Base-by-base conservation (phyloP, 2,888 invertebrate species). In the Oligia strigilis region DNA sequence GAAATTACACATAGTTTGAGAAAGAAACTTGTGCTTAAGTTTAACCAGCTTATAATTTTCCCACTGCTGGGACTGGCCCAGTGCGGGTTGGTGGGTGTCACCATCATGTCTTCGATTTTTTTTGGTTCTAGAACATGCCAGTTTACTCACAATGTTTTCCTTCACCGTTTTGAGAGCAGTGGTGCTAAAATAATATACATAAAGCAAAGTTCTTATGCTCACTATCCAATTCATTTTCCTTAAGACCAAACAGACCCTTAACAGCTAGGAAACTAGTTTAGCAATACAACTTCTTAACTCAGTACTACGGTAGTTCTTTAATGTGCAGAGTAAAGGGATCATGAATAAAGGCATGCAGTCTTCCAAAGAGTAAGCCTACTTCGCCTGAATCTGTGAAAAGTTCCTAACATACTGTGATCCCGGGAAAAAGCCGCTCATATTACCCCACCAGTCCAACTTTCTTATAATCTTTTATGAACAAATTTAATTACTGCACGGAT, bases 401-500 rank as follows among this genome's bases (percentile, higher is more conserved):
- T 86, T 86, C n/a, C 67, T 14, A 65, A 83, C 75, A 83, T 62
- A 71, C 73, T 83, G 40, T 62, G 86, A 85, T 86, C 81, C 67
- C 64, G 13, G 52, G 52, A 5, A 83, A 83, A 71, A 83, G 73
- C 64, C 46, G 58, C 14, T 64, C 67, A 72, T 79, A 86, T 86
- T 79, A 86, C 72, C 55, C 82, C 3, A 40, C 3, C 29, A 70
- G 76, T n/a, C n/a, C 40, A 88, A 88, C 75, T 85, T 89, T 75
- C 74, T 73, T 52, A 65, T 78, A 85, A 85, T 83, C 81, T 81
- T 87, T 78, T 69, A 72, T 72, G 83, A 89, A 83, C 82, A 89
- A 89, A 89, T 85, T 89, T 85, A 85, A 88, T 89, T 80, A 87
- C 75, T 77, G 77, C 82, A 64, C 67, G 58, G 82, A 67, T 80